Evolutionary conservation across 2,797 vertebrate species (phyloP).

Genomic region (Anisognathus igniventris): DNA sequence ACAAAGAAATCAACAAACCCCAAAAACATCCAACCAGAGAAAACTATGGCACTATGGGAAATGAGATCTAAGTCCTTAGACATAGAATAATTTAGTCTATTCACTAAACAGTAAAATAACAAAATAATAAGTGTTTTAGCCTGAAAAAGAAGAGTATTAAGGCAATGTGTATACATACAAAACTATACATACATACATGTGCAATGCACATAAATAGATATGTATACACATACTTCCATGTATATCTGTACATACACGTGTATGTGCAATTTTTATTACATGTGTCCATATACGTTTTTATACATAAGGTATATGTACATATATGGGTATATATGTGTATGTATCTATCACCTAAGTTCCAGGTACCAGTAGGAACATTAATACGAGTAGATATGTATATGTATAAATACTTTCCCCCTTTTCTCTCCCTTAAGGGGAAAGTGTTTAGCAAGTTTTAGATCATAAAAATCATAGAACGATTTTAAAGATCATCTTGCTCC

Average conservation of each 20-base stretch:
- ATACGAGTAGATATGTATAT: background rate
- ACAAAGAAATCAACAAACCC: background rate
- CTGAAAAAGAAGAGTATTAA: background rate
- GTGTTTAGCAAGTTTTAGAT: background rate
- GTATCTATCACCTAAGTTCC: background rate
- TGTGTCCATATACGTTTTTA: background rate
- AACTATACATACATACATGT: background rate
- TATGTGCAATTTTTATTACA: background rate
- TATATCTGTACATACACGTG: background rate
- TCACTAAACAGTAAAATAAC: background rate
- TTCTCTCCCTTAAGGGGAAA: background rate
- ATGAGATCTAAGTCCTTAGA: background rate
- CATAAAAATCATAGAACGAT: background rate
- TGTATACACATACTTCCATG: accelerated
- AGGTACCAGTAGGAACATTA: background rate
- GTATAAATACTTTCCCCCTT: accelerated
- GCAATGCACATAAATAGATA: background rate
- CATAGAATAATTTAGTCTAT: background rate
- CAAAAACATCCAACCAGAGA: background rate
- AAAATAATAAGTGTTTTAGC: background rate
- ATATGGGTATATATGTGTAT: accelerated
- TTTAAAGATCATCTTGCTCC: background rate
- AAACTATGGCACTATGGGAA: background rate
- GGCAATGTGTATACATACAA: background rate
- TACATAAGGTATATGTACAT: accelerated